Base-by-base conservation (phyloP, 2,888 invertebrate species). In the Caenorhabditis sp. region DNA sequence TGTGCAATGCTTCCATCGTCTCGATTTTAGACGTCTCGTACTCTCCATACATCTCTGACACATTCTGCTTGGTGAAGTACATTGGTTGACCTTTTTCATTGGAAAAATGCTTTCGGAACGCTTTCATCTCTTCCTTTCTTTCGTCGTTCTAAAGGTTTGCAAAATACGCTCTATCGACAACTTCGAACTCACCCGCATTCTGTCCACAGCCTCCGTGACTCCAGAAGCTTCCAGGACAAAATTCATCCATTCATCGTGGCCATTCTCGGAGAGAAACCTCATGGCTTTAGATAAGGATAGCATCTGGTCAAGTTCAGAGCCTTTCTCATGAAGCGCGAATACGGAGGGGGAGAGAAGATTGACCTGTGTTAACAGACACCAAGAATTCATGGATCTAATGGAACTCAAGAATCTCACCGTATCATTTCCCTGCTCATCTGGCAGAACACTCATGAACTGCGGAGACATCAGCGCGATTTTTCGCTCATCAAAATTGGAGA, bases 211-310 rank as follows among this genome's bases (percentile, higher is more conserved):
- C 74, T 89, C 89, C 1, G 84, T 79, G 7, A 89, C 88, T 61
- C 91, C 91, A 59, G 90, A 87, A 14, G 90, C 91, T 79, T 91
- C 91, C 28, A 91, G 82, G 19, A 91, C 88, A 28, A 91, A 88
- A 44, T 91, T 89, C 70, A 91, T 83, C 91, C 90, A 91, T 24
- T 88, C 87, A 10, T 90, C 81, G 44, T 85, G 82, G 14, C 85
- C 84, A 35, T 74, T 84, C 41, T 82, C 75, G 8, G 75, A 70
- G 8, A 87, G 19, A 8, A 82, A 58, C 12, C 77, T 72, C 68
- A 85, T 63, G 10, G 84, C 80, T 59, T 68, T 84, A 4, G 79
- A 51, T 19, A 86, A 19, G 7, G 83, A 85, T 6, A 85, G 51
- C 44, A 47, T 22, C 24, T 73, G 41, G 28, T 87, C 87, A 1